Evolutionary conservation across 2,113 vertebrate genomes (phyloP).

Genomic region (Pteropus alecto): DNA sequence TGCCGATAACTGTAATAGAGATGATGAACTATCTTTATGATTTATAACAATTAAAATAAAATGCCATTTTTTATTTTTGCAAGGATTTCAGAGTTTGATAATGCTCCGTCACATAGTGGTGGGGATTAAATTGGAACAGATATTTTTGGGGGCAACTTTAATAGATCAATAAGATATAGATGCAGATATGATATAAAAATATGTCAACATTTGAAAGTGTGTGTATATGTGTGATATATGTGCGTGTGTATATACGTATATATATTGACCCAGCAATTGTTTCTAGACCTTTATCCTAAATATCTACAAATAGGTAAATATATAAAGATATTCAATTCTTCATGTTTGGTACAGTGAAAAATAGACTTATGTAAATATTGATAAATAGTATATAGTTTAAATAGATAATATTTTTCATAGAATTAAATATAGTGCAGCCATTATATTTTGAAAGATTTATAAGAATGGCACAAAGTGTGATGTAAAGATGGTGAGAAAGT

Average conservation of each 20-base stretch:
- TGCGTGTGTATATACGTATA: too few species aligned
- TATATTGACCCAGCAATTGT: neutral
- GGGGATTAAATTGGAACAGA: neutral
- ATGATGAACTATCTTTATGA: neutral
- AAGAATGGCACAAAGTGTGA: neutral
- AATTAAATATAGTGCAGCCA: neutral
- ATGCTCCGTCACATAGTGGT: neutral
- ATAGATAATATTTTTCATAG: neutral
- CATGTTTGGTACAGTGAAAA: neutral
- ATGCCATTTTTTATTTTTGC: neutral
- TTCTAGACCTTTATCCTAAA: neutral
- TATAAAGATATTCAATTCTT: neutral
- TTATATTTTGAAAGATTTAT: neutral
- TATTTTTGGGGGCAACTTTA: neutral
- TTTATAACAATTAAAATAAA: neutral
- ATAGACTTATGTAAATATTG: neutral
- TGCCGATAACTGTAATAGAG: neutral
- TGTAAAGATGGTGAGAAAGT: neutral
- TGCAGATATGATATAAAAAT: neutral
- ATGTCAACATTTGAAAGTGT: neutral
- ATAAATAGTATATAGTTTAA: neutral
- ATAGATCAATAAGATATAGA: neutral
- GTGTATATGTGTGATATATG: too few species aligned
- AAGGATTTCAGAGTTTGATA: neutral
- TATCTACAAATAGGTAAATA: neutral